Percentiles rank a stretch among this genome's conserved stretches.
phyloP scores from a whole-genome alignment of 2,797 vertebrate genomes.

The Oryzias sinensis region DNA sequence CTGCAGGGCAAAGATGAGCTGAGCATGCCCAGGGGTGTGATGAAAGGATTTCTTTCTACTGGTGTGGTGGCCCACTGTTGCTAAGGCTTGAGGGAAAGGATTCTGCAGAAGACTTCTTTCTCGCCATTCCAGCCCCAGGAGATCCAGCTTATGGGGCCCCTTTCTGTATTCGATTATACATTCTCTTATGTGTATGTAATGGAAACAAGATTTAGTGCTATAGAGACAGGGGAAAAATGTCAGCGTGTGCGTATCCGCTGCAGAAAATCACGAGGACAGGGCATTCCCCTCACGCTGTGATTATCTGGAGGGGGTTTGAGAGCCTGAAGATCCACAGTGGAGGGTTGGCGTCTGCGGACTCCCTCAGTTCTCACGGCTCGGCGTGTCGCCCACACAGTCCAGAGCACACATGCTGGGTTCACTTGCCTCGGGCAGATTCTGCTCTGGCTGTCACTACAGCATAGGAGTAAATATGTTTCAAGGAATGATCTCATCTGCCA shows the following conservation, averaged over 20 bases:
- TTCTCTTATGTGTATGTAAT: neutral
- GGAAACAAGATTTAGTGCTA: constrained; percentile 8
- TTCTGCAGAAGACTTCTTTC: constrained; percentile 18
- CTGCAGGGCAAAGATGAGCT: constrained; percentile 37
- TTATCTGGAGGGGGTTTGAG: constrained; percentile 11
- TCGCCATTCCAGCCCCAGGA: constrained; percentile 17
- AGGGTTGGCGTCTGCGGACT: constrained; percentile 24
- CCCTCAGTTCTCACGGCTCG: constrained; percentile 17
- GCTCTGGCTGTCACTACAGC: constrained; percentile 44
- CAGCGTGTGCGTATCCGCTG: neutral
- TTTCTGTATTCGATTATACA: constrained; percentile 7
- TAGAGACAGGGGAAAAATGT: neutral
- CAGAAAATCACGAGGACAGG: constrained; percentile 12
- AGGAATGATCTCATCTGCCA: constrained; percentile 59
- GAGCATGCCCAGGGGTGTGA: constrained; percentile 40
- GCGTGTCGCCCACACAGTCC: constrained; percentile 21
- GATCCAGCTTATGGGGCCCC: constrained; percentile 10
- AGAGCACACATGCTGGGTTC: constrained; percentile 34
- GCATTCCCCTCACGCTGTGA: constrained; percentile 28
- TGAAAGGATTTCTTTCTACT: constrained; percentile 48
- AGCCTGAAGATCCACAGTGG: constrained; percentile 7
- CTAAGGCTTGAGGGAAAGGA: constrained; percentile 41
- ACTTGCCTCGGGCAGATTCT: constrained; percentile 32
- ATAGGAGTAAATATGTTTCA: constrained; percentile 60
- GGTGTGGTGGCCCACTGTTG: constrained; percentile 41